Base-by-base conservation (phyloP, 2,797 vertebrate genomes). In the Onychomys leucogaster region DNA sequence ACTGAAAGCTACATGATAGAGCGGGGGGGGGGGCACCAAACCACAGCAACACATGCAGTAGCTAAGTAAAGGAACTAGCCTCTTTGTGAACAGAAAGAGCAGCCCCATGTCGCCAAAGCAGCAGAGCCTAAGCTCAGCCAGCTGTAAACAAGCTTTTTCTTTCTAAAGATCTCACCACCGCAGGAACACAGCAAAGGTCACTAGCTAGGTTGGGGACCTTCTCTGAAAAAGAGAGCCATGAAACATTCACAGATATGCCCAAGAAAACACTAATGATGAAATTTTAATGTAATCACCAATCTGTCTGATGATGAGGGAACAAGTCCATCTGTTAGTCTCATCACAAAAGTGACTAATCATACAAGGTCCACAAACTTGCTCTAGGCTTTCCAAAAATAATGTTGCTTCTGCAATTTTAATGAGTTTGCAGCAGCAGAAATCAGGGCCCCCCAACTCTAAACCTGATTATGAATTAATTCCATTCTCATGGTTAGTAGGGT, bases 131-230 rank as follows among this genome's bases (percentile, higher is more conserved):
- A 67, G 63, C 98, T 97, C 97, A 98, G 95, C 96, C 97, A 96
- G 91, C 14, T 57, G 41, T 41, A 95, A 92, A 77, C 52, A 90
- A 97, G 96, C 77, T 81, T 93, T 84, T 49, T 82, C 90, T 85
- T 96, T 98, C 95, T 98, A 97, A 98, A 97, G 96, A 91, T 94
- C 95, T 97, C 97, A 94, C 96, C 95, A 69, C 96, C 89, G 97
- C 96, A 97, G 86, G 95, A 85, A 94, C 89, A 59, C 75, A 98
- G 96, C 95, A 99, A 98, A 99, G 98, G 98, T 98, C 98, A 98
- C 76, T 49, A 71, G 59, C 98, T 96, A 91, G 93, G 95, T 71
- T 97, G 98, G 98, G 97, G 83, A 93, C 84, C 97, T 98, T 98
- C 97, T 98, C 98, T 98, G 93, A 97, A 97, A 97, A 97, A 90